Conservation (phyloP, 2,113 vertebrate genomes). For the Cyanistes caeruleus region DNA sequence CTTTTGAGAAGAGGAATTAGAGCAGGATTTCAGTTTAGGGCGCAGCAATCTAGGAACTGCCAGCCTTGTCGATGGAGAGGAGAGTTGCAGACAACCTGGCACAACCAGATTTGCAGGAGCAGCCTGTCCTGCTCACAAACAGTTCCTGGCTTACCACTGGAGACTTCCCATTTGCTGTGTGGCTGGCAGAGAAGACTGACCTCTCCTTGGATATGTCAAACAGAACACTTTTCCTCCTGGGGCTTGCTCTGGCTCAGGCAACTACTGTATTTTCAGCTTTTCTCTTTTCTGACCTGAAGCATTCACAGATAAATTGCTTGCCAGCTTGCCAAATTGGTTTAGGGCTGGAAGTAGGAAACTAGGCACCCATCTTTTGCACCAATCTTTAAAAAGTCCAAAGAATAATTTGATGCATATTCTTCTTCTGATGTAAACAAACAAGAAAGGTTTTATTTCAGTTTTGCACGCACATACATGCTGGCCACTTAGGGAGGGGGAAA, state of each 20-base stretch:
- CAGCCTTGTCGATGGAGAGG: not conserved
- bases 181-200: conserved; percentile 11
- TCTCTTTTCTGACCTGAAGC: not conserved
- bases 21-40: not conserved
- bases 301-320: conserved; percentile 3
- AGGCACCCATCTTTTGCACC: not conserved
- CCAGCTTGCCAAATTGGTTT: not conserved
- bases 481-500: not conserved
- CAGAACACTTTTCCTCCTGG: not conserved
- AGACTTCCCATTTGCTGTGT: not conserved
- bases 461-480: not conserved
- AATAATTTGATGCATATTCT: not conserved
- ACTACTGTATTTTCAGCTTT: conserved; percentile 11
- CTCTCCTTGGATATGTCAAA: conserved; percentile 25
- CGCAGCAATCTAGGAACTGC: not conserved
- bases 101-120: not conserved
- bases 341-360: not conserved
- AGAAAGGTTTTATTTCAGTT: not conserved
- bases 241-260: not conserved
- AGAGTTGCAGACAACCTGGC: not conserved
- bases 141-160: not conserved
- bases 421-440: not conserved
- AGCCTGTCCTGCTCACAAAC: not conserved
- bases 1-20: not conserved
- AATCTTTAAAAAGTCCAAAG: not conserved